Base-by-base conservation (phyloP, 2,113 vertebrate species). In the Manacus vitellinus region DNA sequence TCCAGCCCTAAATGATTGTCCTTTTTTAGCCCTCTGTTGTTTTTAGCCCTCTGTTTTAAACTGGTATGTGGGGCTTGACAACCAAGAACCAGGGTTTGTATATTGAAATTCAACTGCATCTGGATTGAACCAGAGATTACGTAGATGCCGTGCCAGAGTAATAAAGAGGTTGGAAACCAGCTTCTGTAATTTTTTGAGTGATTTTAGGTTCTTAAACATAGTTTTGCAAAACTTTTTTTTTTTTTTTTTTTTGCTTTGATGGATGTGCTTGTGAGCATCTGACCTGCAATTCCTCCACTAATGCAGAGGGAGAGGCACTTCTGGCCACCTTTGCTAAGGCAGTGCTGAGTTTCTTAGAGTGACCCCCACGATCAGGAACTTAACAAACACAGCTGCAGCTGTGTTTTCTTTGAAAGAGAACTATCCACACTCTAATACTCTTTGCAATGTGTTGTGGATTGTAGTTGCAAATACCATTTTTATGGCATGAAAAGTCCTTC, bases 231-330 rank as follows among this genome's bases (percentile, higher is more conserved):
- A 25, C 14, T n/a, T 1, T 16, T 54, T 54, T 63, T 67, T 74
- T 35, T 84, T 87, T 62, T 72, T 54, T 54, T 55, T 31, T 56
- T 88, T 43, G 25, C 43, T 85, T 85, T 89, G 87, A n/a, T 94
- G 27, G 61, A 37, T 30, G 1, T 67, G n/a, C 43, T 65, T 86
- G 31, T 61, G 58, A 94, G 31, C 33, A 76, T 74, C 51, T 93
- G 95, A 88, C 70, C 30, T 73, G 61, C 67, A 94, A 52, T 95
- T 95, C 75, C 62, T 89, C 72, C 70, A 90, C 54, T 93, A 84
- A 92, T 63, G 43, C 72, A 79, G 70, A 95, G 58, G 56, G 31
- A 75, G 49, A 74, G n/a, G 12, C 46, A 31, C 9, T 85, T 73
- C 75, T 92, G 41, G 27, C 66, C 67, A 51, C 51, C 54, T 74